Conservation (phyloP, 1,140 invertebrate species). For the Galleria mellonella region DNA sequence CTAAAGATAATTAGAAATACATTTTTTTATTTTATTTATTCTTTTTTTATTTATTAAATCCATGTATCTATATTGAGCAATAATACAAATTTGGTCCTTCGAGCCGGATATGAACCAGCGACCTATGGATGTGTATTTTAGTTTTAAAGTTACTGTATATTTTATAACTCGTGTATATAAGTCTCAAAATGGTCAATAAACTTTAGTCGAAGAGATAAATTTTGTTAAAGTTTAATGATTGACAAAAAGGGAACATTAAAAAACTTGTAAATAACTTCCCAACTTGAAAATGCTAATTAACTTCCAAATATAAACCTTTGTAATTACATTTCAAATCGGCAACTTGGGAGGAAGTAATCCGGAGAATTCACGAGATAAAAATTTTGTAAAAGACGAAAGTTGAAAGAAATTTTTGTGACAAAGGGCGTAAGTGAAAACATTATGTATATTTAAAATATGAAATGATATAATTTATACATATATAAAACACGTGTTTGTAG, state of each 20-base stretch:
- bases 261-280: not conserved
- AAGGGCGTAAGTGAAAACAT: not conserved
- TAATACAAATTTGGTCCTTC: constrained; percentile 2
- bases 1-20: too few species aligned
- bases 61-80: too few species aligned
- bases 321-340: constrained; percentile 3
- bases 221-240: constrained; percentile 1
- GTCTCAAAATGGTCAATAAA: not conserved
- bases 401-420: not conserved
- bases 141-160: too few species aligned
- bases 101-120: constrained; percentile 1
- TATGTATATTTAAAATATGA: too few species aligned
- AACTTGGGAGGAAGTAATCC: constrained; percentile 1
- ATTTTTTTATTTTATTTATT: too few species aligned
- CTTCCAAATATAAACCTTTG: constrained; percentile 1
- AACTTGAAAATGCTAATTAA: constrained; percentile 4
- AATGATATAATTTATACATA: too few species aligned
- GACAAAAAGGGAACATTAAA: not conserved
- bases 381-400: constrained; percentile 1
- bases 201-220: not conserved
- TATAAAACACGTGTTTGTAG: too few species aligned
- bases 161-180: too few species aligned
- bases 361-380: constrained; percentile 1
- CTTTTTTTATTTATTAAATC: too few species aligned
- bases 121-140: constrained; percentile 1